phyloP scores from a whole-genome alignment of 2,888 invertebrate species.

The Rhagonycha fulva region DNA sequence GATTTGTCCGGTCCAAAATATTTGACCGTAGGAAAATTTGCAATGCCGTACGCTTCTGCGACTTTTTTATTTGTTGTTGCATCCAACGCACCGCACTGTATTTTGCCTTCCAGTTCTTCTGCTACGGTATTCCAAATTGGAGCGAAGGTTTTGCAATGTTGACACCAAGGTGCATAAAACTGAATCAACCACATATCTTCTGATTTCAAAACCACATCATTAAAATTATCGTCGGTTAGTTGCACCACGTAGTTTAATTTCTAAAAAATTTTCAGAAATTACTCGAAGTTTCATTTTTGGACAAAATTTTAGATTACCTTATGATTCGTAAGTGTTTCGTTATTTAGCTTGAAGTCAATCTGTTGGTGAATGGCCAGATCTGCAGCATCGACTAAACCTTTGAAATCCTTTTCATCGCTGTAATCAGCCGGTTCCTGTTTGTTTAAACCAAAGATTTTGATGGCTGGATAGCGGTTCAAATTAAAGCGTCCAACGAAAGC shows the following conservation, averaged over 20 bases:
- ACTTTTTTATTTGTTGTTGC: conserved; percentile 82
- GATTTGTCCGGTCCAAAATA: conserved; percentile 76
- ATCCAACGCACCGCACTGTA: conserved; percentile 89
- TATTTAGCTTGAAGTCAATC: not conserved
- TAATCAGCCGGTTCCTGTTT: conserved; percentile 84
- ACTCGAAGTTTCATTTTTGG: not conserved
- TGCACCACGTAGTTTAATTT: conserved; percentile 68
- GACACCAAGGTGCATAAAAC: conserved; percentile 93
- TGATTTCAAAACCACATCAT: conserved; percentile 80
- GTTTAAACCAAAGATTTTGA: conserved; percentile 89
- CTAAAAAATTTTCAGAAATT: not conserved
- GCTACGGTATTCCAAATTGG: conserved; percentile 94
- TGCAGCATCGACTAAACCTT: conserved; percentile 83
- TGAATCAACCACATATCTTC: conserved; percentile 94
- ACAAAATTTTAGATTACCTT: not conserved
- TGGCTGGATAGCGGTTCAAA: conserved; percentile 91
- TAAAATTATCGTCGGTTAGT: conserved; percentile 91
- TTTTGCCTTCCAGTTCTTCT: conserved; percentile 85
- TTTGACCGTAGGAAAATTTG: conserved; percentile 94
- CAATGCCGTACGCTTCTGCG: conserved; percentile 78
- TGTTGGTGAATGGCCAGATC: conserved; percentile 69
- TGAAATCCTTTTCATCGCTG: conserved; percentile 83
- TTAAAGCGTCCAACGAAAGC: conserved; percentile 79
- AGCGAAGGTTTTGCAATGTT: conserved; percentile 89
- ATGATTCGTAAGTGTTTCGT: not conserved